Base-by-base conservation (phyloP, 2,113 vertebrate species). In the Labeo rohita region DNA sequence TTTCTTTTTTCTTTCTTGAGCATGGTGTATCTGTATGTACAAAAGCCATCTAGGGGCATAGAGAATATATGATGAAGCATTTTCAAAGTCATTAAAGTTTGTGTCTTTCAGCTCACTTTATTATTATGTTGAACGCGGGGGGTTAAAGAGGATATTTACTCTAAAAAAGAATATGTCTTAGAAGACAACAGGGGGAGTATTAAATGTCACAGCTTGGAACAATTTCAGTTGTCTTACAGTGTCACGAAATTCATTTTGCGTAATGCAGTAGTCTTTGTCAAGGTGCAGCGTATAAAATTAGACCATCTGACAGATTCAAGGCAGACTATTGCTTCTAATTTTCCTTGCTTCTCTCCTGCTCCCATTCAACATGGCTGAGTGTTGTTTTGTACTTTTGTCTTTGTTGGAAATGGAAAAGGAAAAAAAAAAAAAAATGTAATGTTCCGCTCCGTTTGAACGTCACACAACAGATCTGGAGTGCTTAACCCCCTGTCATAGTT, bases 141-240 rank as follows among this genome's bases (percentile, higher is more conserved):
- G 78, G 11, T 63, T 45, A 63, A 54, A 11, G 2, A 80, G 6
- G 59, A 80, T 23, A 15, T 80, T 80, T 59, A 16, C 43, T 12
- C 23, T 49, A 63, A 47, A 63, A n/a, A 50, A 9, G 28, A 59
- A 73, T 50, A 50, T 0, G 2, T 70, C 78, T 81, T 61, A 4
- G 16, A 45, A 65, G 73, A 47, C 47, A 59, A 34, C 82, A 80
- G 82, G 5, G 36, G 16, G 75, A 36, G 21, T 39, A 72, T 47
- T 56, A 54, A 43, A 77, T 34, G 8, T 23, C 54, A 21, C 82
- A 18, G 65, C 54, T 6, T 43, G 63, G 50, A 61, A 56, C 66
- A 16, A 34, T 84, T 75, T 87, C 15, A 36, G 56, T 8, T 65
- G 78, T 10, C 59, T 65, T 28, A 80, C 49, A 80, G 39, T 78